Conservation (phyloP, 35 echinoderm and acorn worm species). For the Ophioderma brevispina region DNA sequence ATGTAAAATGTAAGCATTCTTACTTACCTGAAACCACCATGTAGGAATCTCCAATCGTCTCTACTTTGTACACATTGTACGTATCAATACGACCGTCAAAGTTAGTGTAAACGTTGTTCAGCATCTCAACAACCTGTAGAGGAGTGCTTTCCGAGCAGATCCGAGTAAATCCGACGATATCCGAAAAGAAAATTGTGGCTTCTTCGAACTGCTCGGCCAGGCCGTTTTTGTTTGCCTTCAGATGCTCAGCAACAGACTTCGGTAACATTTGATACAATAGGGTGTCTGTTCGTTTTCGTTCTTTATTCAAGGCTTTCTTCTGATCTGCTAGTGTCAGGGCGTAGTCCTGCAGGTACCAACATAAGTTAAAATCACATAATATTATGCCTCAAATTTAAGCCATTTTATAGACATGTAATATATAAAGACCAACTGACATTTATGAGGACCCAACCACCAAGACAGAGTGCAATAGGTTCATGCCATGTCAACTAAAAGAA, state of each 20-base stretch:
- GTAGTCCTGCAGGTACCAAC: constrained; percentile 47
- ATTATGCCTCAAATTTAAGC: too few relatives aligned
- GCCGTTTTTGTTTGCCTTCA: constrained; percentile 70
- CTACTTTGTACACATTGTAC: constrained; percentile 92
- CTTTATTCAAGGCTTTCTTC: constrained; percentile 58
- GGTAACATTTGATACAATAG: constrained; percentile 94
- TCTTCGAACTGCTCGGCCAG: constrained; percentile 66
- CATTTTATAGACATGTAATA: too few relatives aligned
- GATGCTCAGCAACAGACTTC: constrained; percentile 57
- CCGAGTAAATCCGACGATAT: constrained; percentile 87
- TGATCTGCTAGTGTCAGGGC: constrained; percentile 68
- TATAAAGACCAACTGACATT: too few relatives aligned
- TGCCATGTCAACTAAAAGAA: too few relatives aligned
- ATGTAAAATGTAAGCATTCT: too few relatives aligned
- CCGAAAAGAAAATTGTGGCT: constrained; percentile 91
- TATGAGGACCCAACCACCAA: too few relatives aligned
- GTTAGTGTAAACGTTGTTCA: constrained; percentile 82
- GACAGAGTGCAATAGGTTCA: too few relatives aligned
- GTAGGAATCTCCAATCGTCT: constrained; percentile 89
- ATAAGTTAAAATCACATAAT: too few relatives aligned
- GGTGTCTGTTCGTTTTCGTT: constrained; percentile 74
- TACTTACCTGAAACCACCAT: constrained; percentile 91
- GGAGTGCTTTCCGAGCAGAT: constrained; percentile 93
- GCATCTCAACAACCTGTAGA: constrained; percentile 80
- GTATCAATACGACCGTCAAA: constrained; percentile 77